Percentiles rank a stretch among this genome's conserved stretches.
phyloP scores from a whole-genome alignment of 2,797 vertebrate species.

The Poecilia velifera region DNA sequence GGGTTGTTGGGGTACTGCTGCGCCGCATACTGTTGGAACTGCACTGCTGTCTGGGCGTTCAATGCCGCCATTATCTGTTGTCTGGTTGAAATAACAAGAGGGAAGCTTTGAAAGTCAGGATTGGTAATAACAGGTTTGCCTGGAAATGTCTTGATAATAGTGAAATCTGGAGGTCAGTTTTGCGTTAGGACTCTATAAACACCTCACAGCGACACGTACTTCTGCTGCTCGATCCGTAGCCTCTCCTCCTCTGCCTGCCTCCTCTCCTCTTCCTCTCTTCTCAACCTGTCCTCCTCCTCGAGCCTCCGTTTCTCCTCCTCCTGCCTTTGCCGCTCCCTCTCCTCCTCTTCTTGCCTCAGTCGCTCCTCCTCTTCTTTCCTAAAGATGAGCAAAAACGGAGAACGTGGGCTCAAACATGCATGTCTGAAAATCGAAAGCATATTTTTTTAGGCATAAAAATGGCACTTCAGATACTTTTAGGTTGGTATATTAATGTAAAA shows the following conservation, averaged over 20 bases:
- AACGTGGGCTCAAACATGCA: neutral
- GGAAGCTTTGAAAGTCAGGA: constrained; percentile 18
- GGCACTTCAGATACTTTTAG: too few species aligned
- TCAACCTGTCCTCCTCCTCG: constrained; percentile 89
- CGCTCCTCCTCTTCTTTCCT: constrained; percentile 92
- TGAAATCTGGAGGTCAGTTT: neutral
- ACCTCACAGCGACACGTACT: constrained; percentile 77
- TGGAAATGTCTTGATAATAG: neutral
- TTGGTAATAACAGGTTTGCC: neutral
- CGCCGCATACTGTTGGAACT: constrained; percentile 99
- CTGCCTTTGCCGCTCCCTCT: constrained; percentile 86
- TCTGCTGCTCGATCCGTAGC: constrained; percentile 94
- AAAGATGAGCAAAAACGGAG: constrained; percentile 1
- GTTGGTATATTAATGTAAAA: neutral
- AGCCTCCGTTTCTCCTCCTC: constrained; percentile 88
- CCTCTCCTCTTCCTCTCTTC: constrained; percentile 93
- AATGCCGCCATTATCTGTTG: constrained; percentile 99
- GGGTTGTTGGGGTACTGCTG: constrained; percentile 97
- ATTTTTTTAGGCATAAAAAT: neutral
- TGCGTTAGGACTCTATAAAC: neutral
- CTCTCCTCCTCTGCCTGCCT: constrained; percentile 91
- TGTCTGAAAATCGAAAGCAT: constrained; percentile 1
- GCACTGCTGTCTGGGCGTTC: constrained; percentile 96
- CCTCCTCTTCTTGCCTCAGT: constrained; percentile 88
- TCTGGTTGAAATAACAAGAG: constrained; percentile 70